phyloP scores from a whole-genome alignment of 2,113 vertebrate genomes.

The Sphaerodactylus townsendi region DNA sequence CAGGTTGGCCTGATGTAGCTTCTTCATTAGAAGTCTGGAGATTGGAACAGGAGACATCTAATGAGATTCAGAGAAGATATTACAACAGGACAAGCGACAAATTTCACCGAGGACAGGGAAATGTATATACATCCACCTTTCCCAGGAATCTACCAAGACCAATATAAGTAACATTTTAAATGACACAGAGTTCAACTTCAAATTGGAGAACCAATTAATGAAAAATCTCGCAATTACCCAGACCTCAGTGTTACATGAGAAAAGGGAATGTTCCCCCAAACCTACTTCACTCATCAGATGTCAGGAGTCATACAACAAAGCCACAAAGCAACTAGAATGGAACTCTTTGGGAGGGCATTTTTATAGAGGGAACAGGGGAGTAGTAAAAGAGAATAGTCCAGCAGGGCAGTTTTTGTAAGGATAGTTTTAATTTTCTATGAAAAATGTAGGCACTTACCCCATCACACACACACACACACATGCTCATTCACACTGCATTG shows the following conservation, averaged over 20 bases:
- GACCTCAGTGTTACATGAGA: not conserved
- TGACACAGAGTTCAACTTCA: not conserved
- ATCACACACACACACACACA: too few species aligned
- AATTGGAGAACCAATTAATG: not conserved
- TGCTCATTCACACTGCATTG: too few species aligned
- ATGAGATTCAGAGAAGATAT: conserved; percentile 7
- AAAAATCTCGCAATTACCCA: not conserved
- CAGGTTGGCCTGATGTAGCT: accelerated
- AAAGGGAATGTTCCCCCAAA: not conserved
- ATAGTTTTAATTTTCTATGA: too few species aligned
- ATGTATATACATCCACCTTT: conserved; percentile 6
- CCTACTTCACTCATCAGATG: not conserved
- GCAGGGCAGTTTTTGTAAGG: too few species aligned
- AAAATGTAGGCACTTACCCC: too few species aligned
- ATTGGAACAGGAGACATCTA: not conserved
- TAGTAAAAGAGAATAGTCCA: too few species aligned
- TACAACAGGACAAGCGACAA: conserved; percentile 17
- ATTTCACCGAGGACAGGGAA: not conserved
- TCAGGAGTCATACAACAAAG: not conserved
- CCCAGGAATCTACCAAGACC: not conserved
- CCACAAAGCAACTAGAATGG: not conserved
- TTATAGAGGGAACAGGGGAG: too few species aligned
- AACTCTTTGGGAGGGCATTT: too few species aligned
- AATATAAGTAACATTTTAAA: not conserved
- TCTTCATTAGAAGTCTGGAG: conserved; percentile 4